These are phyloP conservation scores for Synanthedon vespiformis DNA, from an alignment of 2,888 invertebrate genomes.

Conservation along the genomic window DNA sequence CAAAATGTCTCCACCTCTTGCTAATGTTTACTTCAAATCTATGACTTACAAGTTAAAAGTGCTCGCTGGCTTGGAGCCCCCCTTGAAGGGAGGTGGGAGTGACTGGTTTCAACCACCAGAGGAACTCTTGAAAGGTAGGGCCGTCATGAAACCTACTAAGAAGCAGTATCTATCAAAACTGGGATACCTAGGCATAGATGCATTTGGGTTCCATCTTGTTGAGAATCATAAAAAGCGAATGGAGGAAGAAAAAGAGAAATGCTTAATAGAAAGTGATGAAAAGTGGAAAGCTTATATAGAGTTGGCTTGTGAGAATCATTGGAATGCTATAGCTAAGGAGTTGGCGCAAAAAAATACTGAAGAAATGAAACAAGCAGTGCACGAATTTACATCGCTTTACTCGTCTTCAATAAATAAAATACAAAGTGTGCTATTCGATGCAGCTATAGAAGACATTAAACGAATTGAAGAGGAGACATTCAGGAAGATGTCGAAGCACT, in stretches of 20 bases:
- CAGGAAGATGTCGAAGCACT: constrained; percentile 31
- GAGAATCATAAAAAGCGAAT: constrained; percentile 22
- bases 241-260: constrained; percentile 24
- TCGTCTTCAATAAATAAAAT: constrained; percentile 33
- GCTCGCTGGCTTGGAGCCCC: constrained; percentile 50
- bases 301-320: constrained; percentile 16
- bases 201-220: constrained; percentile 26
- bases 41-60: constrained; percentile 42
- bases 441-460: constrained; percentile 34
- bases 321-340: constrained; percentile 20
- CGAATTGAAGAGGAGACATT: constrained; percentile 22
- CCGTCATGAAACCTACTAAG: constrained; percentile 38
- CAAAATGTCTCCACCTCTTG: constrained; percentile 41
- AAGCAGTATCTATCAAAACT: constrained; percentile 32
- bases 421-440: constrained; percentile 34
- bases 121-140: constrained; percentile 34
- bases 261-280: constrained; percentile 28
- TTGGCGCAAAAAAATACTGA: constrained; percentile 28
- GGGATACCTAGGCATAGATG: constrained; percentile 33
- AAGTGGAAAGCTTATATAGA: constrained; percentile 34
- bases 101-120: constrained; percentile 50
- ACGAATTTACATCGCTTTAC: constrained; percentile 36
- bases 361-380: constrained; percentile 29
- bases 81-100: constrained; percentile 44
- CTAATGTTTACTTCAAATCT: constrained; percentile 48